phyloP scores from a whole-genome alignment of 2,888 invertebrate species.

The Gasteruption jaculator region DNA sequence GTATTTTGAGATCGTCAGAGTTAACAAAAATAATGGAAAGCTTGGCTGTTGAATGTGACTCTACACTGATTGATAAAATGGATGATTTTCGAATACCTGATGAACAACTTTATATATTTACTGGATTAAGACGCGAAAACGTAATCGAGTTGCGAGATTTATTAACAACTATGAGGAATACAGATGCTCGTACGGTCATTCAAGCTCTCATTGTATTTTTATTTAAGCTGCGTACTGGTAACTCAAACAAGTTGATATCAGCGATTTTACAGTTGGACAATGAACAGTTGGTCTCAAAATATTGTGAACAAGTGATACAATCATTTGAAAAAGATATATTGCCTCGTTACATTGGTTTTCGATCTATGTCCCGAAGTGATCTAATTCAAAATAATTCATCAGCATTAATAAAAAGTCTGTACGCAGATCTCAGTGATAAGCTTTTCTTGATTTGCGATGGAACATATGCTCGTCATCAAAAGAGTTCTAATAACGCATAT shows the following conservation, averaged over 20 bases:
- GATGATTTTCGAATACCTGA: too few relatives aligned
- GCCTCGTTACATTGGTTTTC: too few relatives aligned
- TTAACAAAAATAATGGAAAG: too few relatives aligned
- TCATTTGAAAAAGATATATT: too few relatives aligned
- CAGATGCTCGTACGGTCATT: slow-evolving; percentile 7
- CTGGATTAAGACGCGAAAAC: too few relatives aligned
- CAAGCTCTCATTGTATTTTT: slow-evolving; percentile 13
- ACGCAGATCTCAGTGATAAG: slow-evolving; percentile 1
- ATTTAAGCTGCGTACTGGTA: slow-evolving; percentile 9
- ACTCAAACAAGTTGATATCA: slow-evolving; percentile 10
- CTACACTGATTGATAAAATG: too few relatives aligned
- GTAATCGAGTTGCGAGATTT: too few relatives aligned
- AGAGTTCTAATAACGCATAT: slow-evolving; percentile 18
- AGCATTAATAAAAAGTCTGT: slow-evolving; percentile 3
- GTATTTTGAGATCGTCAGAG: slow-evolving; percentile 2
- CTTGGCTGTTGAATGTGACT: too few relatives aligned
- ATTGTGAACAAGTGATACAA: too few relatives aligned
- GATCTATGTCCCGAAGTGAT: slow-evolving; percentile 7
- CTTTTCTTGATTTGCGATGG: slow-evolving; percentile 16
- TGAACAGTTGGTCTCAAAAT: slow-evolving; percentile 12
- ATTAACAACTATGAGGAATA: too few relatives aligned
- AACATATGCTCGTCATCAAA: slow-evolving; percentile 19
- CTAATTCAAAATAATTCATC: slow-evolving; percentile 14
- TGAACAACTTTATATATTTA: too few relatives aligned
- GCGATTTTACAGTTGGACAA: slow-evolving; percentile 4